Evolutionary conservation across 1,140 invertebrate genomes (phyloP).

Genomic region (Cryptotermes secundus): DNA sequence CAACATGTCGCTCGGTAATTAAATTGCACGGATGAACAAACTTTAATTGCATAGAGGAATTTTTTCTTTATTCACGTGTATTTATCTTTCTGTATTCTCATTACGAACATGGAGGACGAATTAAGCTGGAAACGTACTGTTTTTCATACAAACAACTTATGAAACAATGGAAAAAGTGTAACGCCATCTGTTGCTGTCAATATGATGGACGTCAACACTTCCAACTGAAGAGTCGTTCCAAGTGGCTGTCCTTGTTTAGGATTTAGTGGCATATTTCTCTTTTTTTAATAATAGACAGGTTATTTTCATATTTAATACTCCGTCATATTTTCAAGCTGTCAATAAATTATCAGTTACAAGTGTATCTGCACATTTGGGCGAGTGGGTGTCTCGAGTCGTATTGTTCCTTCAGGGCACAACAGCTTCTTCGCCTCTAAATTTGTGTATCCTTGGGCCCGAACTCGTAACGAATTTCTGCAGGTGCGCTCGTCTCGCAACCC

Average conservation of each 20-base stretch:
- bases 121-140: not conserved
- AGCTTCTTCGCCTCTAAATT: no score
- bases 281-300: not conserved
- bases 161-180: constrained; percentile 2
- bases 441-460: no score
- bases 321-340: no score
- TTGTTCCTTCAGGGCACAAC: no score
- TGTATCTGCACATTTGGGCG: no score
- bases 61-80: not conserved
- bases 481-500: no score
- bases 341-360: no score
- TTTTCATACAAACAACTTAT: not conserved
- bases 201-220: not conserved
- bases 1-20: no score
- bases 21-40: no score
- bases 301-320: no score
- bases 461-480: no score
- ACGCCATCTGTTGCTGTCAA: not conserved
- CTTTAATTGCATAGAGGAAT: not conserved
- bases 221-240: not conserved
- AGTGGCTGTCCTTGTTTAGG: not conserved
- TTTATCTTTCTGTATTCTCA: not conserved
- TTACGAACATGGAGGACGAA: not conserved
- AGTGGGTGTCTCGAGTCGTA: no score
- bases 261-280: not conserved